Percentiles rank a stretch among this genome's conserved stretches.
Conservation (phyloP, 1,140 invertebrate genomes). For the Orchestia grillus region DNA sequence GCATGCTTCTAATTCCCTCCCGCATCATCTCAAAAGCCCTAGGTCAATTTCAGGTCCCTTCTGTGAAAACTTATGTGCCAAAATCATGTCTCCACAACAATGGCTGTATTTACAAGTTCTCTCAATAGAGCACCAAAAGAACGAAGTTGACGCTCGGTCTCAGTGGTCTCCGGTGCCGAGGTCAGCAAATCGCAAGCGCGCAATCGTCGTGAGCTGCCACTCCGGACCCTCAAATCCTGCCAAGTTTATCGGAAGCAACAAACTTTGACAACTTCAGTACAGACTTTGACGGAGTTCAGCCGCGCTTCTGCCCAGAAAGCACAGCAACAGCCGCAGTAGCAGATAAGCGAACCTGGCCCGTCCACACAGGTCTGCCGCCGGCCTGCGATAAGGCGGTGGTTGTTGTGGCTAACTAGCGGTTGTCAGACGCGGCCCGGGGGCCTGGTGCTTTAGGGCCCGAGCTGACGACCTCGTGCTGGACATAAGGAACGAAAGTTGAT, state of each 20-base stretch:
- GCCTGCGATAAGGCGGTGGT: not conserved
- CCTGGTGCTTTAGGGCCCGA: not conserved
- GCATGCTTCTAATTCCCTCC: not conserved
- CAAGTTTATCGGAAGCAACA: conserved; percentile 25
- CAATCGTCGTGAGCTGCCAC: conserved; percentile 1
- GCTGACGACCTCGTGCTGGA: not conserved
- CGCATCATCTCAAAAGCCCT: not conserved
- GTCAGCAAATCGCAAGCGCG: not conserved
- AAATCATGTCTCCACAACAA: not conserved
- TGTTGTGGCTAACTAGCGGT: not conserved
- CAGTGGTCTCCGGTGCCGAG: not conserved
- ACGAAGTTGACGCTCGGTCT: not conserved
- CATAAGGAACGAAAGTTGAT: not conserved
- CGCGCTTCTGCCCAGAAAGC: not conserved
- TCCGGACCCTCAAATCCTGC: not conserved
- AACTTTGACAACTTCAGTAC: conserved; percentile 26
- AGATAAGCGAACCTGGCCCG: not conserved
- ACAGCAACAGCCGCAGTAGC: not conserved
- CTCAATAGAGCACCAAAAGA: not conserved
- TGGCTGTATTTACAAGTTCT: not conserved
- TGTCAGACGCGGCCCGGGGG: not conserved
- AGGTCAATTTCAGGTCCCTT: not conserved
- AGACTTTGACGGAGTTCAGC: conserved; percentile 21
- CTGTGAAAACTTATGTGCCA: not conserved
- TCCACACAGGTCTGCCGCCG: too few relatives aligned